These are phyloP conservation scores for Agonopterix arenella DNA, from an alignment of 2,888 invertebrate species.

Conservation along the genomic window DNA sequence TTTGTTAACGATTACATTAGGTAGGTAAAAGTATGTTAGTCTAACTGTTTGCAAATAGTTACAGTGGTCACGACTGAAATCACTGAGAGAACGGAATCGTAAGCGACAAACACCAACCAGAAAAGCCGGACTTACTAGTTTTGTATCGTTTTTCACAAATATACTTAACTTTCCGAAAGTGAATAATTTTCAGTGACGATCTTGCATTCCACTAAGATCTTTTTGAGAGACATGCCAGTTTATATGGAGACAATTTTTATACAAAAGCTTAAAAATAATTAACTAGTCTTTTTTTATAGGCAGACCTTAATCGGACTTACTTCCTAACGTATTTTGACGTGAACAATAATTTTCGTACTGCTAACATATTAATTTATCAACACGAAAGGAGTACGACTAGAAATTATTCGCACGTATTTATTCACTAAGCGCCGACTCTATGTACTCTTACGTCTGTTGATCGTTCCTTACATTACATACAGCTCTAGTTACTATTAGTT, in stretches of 20 bases:
- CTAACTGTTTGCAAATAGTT: conserved; percentile 8
- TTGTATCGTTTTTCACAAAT: conserved; percentile 22
- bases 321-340: conserved; percentile 33
- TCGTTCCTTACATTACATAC: conserved; percentile 15
- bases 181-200: neutral
- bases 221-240: conserved; percentile 56
- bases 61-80: conserved; percentile 16
- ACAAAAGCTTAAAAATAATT: conserved; percentile 66
- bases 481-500: conserved; percentile 15
- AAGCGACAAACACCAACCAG: conserved; percentile 28
- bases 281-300: conserved; percentile 68
- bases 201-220: conserved; percentile 3
- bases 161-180: neutral
- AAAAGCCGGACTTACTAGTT: conserved; percentile 36
- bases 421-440: neutral
- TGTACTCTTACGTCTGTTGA: conserved; percentile 7
- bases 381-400: conserved; percentile 71
- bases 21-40: too few relatives aligned
- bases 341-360: conserved; percentile 69
- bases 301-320: conserved; percentile 53
- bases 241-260: conserved; percentile 47
- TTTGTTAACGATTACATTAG: neutral
- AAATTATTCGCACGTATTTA: conserved; percentile 47
- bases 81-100: conserved; percentile 21
- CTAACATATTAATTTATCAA: conserved; percentile 66